Evolutionary conservation across 30 jellyfish, hydroid and myxozoan species (phyloP), one percentile per base, ranked within the genome.

Genomic region (Chrysaora quinquecirrha): DNA sequence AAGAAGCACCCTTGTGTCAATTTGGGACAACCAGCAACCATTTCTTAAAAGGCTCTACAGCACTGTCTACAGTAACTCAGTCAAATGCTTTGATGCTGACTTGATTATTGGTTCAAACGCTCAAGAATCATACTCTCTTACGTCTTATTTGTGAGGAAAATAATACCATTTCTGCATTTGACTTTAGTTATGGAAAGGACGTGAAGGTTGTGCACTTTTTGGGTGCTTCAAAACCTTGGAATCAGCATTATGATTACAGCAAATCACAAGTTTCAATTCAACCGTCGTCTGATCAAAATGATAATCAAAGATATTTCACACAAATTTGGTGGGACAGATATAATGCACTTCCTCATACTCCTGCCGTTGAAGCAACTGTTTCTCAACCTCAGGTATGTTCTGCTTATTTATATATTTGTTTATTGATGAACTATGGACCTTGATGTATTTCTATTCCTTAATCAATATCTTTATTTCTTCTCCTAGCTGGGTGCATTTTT

Each of bases 211-310:
- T 84, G 14, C 98, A 85, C 43, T 90, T 84, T 31, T 80, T 73
- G 30, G 98, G 98, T 9, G 63, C 96, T 20, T 22, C 65, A 31
- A 90, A 90, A 75, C 98, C 98, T 19, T 90, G 98, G 98, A 63
- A 73, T 21, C 96, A 84, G 20, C 75, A 34, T 73, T 85, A 48
- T 74, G 94, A 77, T 67, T 68, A 84, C 32, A 48, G 38, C 3
- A 74, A 83, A 14, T 58, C 79, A 1, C 80, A 60, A 20, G 89
- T 76, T 24, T 43, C 46, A 16, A 30, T 20, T 9, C 52, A 52
- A 22, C 71, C 75, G 4, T 20, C 80, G 16, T 22, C 77, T 11
- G 67, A 30, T 1, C 34, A 81, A 24, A n/a, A 30, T 30, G 60
- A 61, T n/a, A 62, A 30, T 23, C 76, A 67, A 31, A 50, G 33